These are phyloP conservation scores for Salvelinus fontinalis DNA, from an alignment of 2,113 vertebrate species.

Conservation along the genomic window DNA sequence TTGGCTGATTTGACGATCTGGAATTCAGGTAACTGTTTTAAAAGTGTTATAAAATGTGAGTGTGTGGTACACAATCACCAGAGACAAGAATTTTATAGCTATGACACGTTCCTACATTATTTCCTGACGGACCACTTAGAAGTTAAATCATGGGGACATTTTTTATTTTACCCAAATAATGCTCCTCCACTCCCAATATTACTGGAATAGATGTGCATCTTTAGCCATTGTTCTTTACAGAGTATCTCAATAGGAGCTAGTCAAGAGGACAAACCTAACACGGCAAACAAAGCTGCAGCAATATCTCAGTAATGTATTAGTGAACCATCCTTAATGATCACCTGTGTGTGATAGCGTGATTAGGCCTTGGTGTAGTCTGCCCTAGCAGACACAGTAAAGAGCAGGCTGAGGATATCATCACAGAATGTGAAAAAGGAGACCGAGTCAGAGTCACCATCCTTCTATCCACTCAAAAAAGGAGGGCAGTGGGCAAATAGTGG, in stretches of 20 bases:
- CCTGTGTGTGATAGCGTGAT: not conserved
- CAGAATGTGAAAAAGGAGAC: slow-evolving; percentile 43
- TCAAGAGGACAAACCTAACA: not conserved
- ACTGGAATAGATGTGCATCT: not conserved
- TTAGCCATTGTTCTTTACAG: not conserved
- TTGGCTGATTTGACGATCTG: no score
- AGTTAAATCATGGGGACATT: no score
- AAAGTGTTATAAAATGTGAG: no score
- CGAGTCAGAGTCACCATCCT: slow-evolving; percentile 33
- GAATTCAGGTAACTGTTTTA: no score
- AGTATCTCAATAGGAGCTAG: not conserved
- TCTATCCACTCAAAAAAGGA: not conserved
- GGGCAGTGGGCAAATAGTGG: not conserved
- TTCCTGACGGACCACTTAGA: no score
- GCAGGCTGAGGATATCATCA: not conserved
- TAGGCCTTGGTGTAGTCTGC: not conserved
- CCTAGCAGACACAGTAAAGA: not conserved
- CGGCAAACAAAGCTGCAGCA: not conserved
- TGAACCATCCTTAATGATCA: not conserved
- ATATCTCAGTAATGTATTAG: not conserved
- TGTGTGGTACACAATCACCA: no score
- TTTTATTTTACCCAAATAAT: not conserved
- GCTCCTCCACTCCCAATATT: not conserved
- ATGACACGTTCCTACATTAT: no score
- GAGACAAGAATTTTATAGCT: no score